Evolutionary conservation across 2,888 invertebrate genomes (phyloP), one percentile per base, ranked within the genome.

Genomic region (Lydus trimaculatus): DNA sequence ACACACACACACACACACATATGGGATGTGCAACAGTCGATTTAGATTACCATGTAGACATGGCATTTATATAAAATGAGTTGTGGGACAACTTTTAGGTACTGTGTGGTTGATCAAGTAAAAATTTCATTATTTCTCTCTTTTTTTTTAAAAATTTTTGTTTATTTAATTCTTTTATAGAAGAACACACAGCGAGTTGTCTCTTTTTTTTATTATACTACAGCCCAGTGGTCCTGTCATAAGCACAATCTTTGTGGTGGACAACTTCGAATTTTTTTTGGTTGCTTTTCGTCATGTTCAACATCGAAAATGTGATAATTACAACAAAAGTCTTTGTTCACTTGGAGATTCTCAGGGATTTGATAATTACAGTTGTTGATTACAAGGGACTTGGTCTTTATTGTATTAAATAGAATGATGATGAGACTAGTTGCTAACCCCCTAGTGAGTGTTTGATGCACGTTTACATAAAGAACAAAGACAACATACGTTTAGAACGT

Each of bases 11-110:
- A n/a, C n/a, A n/a, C n/a, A n/a, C n/a, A n/a, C n/a, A n/a, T n/a
- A n/a, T 52, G 25, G 23, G 25, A 52, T 8, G 25, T 52, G 23
- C 43, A 28, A n/a, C n/a, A 52, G 52, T 52, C 52, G 52, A 52
- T 52, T 52, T 52, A 25, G 52, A 52, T 52, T 52, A 52, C 52
- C n/a, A 4, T 25, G 52, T 52, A 52, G 11, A 25, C 52, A 52
- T 52, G 7, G 20, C 48, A 20, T 20, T 48, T 9, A 5, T 23
- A 48, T 48, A n/a, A 20, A 48, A 52, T 52, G 25, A 52, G 25
- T 23, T 52, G 52, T 13, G 23, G 23, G 52, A 9, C 43, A 43
- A 43, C 43, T 43, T 43, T n/a, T n/a, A n/a, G n/a, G n/a, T 43
- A 43, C 43, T 28, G 3, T 6, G 43, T 52, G 20, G 20, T 25